Base-by-base conservation (phyloP, 2,113 vertebrate genomes). In the Ceratotherium simum region DNA sequence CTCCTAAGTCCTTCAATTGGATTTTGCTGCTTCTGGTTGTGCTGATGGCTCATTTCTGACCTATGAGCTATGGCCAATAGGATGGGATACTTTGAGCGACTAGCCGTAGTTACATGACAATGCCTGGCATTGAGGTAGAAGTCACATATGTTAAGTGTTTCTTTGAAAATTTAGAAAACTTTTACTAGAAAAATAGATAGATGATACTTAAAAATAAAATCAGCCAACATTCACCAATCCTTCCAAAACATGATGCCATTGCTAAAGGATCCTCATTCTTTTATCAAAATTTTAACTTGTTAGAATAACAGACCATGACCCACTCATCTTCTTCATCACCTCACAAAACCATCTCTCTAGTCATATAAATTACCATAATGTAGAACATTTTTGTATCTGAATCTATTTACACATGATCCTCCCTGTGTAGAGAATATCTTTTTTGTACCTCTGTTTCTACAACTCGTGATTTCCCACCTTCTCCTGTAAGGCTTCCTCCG, bases 11-110 rank as follows among this genome's bases (percentile, higher is more conserved):
- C 23, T 87, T 9, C 9, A 7, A 16, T 3, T 82, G 6, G 36
- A 70, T 17, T 1, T 48, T 54, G 11, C 17, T 54, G 8, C 0
- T 69, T 36, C 46, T 11, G 12, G 1, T 1, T n/a, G 39, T 39
- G 1, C 5, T 14, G 13, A 42, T 3, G 8, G 7, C 2, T 88
- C 4, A 31, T 20, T 4, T 20, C 2, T 62, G 21, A 58, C 21
- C 23, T 36, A 3, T 36, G 7, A 48, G 8, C 25, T 46, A 9
- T 42, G 2, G n/a, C 17, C 27, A 69, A 36, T 25, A 51, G 11
- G 54, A 64, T 27, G 36, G 2, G 7, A 60, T 6, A 23, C 18
- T 82, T 80, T 56, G 3, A 33, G 27, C 48, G 17, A 2, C 8
- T 80, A 51, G 14, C 4, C 12, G 4, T 69, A 4, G 13, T 79